Base-by-base conservation (phyloP, 2,113 vertebrate species). In the Austrofundulus limnaeus region DNA sequence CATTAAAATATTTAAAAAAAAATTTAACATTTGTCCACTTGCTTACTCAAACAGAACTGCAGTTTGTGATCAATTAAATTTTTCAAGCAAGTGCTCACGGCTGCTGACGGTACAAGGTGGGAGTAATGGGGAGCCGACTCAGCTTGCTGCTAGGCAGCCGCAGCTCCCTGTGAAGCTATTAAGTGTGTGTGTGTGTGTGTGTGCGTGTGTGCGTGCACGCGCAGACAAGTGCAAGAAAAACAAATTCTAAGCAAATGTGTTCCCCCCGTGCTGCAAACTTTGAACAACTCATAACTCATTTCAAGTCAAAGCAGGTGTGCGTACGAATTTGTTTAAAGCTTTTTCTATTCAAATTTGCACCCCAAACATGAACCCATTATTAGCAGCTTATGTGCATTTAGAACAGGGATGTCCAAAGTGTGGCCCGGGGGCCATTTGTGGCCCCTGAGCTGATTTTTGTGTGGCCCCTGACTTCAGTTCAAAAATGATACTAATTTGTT, bases 91-190 rank as follows among this genome's bases (percentile, higher is more conserved):
- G 51, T n/a, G 28, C 48, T 51, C 42, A 1, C 53, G 55, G 42
- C 50, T 69, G 70, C 76, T 80, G 66, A 74, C 67, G 5, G 50
- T 16, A 46, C 60, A 56, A 66, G 60, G 67, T 62, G 63, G 51
- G 64, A 64, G 57, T 78, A 64, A 73, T 58, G 70, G 57, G 69
- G 61, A 58, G 38, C 57, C 6, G 51, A 49, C 52, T 84, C 72
- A 56, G 65, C 68, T 61, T 46, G 84, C 81, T 87, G 79, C 88
- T 84, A 84, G 81, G 82, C 81, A 85, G 84, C 82, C 58, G 19
- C 63, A 34, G 42, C 68, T 84, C 68, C 61, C 53, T 54, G 19
- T 16, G 42, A 68, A 24, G 21, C 53, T 54, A 38, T 60, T 19
- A 31, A 17, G 20, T 21, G 11, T 14, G 4, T 49, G 41, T 31